Percentiles rank a stretch among this genome's conserved stretches.
phyloP scores from a whole-genome alignment of 2,113 vertebrate species.

The Petroica traversi region DNA sequence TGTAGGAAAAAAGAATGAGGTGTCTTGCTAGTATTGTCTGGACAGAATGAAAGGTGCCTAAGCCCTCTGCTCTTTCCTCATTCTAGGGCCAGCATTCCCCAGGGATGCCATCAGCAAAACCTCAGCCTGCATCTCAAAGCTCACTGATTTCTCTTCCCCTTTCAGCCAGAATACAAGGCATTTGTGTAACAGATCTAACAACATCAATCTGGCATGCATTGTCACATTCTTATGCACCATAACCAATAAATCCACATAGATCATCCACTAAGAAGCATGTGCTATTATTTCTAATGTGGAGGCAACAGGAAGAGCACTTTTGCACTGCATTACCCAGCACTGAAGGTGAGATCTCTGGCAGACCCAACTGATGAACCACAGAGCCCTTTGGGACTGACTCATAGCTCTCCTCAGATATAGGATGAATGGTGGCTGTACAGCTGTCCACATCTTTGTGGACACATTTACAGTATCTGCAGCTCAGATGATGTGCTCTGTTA shows the following conservation, averaged over 20 bases:
- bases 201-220: neutral
- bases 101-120: neutral
- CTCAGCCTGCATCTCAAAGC: neutral
- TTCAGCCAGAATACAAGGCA: neutral
- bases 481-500: neutral
- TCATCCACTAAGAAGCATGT: fast-evolving
- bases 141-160: neutral
- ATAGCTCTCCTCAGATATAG: neutral
- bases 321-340: fast-evolving
- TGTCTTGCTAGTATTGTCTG: neutral
- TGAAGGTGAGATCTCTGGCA: neutral
- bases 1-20: neutral
- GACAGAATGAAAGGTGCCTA: fast-evolving
- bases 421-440: constrained; percentile 25
- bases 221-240: neutral
- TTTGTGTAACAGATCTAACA: neutral
- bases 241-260: neutral
- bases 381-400: no score
- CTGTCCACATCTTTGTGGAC: neutral
- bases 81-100: neutral
- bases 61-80: fast-evolving
- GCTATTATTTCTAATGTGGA: neutral
- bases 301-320: neutral
- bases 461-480: neutral
- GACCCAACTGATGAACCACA: fast-evolving